These are phyloP conservation scores for Hydropotes inermis DNA, from an alignment of 2,113 vertebrate genomes.

Conservation along the genomic window DNA sequence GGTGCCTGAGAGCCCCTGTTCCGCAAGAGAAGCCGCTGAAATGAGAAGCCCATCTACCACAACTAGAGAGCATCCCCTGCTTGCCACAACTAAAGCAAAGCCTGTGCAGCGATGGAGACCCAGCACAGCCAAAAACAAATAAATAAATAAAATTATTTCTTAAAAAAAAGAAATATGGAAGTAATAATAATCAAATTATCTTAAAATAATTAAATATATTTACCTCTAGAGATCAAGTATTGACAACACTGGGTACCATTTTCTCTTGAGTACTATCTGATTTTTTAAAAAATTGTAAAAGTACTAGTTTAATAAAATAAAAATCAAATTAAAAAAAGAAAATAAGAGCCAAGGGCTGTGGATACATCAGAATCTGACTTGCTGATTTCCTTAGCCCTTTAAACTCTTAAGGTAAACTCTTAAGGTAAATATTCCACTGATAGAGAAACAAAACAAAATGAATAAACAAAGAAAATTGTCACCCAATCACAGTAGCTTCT, in stretches of 20 bases:
- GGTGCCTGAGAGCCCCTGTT: fast-evolving
- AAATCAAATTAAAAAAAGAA: neutral
- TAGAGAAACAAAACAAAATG: neutral
- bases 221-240: neutral
- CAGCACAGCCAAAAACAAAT: neutral
- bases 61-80: neutral
- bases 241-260: neutral
- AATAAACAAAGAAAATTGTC: neutral
- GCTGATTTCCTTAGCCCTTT: neutral
- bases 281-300: neutral
- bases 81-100: neutral
- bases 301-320: neutral
- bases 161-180: neutral
- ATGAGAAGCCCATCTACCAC: neutral
- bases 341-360: neutral
- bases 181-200: neutral
- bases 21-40: neutral
- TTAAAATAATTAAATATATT: neutral
- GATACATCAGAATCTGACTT: neutral
- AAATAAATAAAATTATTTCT: neutral
- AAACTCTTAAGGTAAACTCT: neutral
- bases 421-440: neutral
- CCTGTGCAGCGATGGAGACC: neutral
- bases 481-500: neutral
- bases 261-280: neutral